Evolutionary conservation across 2,888 invertebrate genomes (phyloP).

Genomic region (Hipparchia semele): DNA sequence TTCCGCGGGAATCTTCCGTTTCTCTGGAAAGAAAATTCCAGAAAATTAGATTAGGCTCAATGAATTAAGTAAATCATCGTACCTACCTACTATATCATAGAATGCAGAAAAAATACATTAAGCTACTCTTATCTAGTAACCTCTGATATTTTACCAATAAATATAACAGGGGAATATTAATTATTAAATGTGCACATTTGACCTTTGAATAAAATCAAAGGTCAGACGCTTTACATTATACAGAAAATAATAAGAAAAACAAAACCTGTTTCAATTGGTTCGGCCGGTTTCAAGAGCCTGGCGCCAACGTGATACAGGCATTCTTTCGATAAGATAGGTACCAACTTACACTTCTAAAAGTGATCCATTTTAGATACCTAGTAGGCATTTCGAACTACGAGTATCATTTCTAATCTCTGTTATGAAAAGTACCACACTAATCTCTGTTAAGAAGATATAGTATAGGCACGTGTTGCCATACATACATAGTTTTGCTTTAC

Average conservation of each 20-base stretch:
- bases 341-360: conserved; percentile 1
- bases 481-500: too few relatives aligned
- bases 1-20: too few relatives aligned
- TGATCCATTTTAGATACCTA: background rate
- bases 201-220: conserved; percentile 35
- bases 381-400: background rate
- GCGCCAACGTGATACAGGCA: conserved; percentile 32
- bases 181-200: conserved; percentile 25
- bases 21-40: too few relatives aligned
- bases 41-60: too few relatives aligned
- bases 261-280: conserved; percentile 32
- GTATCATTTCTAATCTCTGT: background rate
- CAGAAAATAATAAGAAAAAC: conserved; percentile 32
- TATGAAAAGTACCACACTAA: background rate
- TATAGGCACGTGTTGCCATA: too few relatives aligned
- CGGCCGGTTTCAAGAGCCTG: conserved; percentile 24
- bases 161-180: background rate
- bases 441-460: too few relatives aligned
- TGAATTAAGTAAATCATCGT: too few relatives aligned
- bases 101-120: too few relatives aligned
- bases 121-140: background rate
- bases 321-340: conserved; percentile 27
- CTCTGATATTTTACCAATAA: background rate
- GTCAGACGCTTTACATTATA: conserved; percentile 29
- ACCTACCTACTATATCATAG: too few relatives aligned